Conservation (phyloP, 2,113 vertebrate genomes). For the Tachysurus vachellii region DNA sequence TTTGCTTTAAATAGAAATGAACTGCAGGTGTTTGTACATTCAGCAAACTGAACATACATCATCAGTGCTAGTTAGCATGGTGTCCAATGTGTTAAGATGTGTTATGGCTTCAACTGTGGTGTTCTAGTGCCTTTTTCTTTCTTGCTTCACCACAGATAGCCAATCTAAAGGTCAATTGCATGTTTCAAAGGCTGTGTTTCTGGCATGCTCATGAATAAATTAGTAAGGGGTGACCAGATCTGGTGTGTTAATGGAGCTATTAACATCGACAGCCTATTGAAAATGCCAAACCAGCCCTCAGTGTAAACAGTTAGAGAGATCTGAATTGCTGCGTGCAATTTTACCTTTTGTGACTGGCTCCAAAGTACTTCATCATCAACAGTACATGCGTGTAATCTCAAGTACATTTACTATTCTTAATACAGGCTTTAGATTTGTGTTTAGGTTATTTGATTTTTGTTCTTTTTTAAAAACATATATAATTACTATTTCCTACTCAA, state of each 20-base stretch:
- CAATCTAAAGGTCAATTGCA: constrained; percentile 57
- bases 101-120: constrained; percentile 25
- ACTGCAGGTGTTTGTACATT: constrained; percentile 16
- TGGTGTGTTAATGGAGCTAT: constrained; percentile 55
- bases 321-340: constrained; percentile 35
- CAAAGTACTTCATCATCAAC: not conserved
- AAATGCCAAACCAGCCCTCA: constrained; percentile 50
- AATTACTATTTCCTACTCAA: too few relatives aligned
- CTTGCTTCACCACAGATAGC: constrained; percentile 31
- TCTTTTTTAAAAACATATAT: not conserved
- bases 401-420: not conserved
- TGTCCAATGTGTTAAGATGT: constrained; percentile 35
- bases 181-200: constrained; percentile 53
- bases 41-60: constrained; percentile 11
- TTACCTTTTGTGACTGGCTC: not conserved
- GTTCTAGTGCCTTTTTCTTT: constrained; percentile 35
- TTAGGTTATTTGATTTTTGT: not conserved
- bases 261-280: constrained; percentile 47
- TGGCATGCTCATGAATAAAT: constrained; percentile 58
- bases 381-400: not conserved
- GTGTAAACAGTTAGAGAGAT: constrained; percentile 42
- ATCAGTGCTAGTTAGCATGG: constrained; percentile 20
- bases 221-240: constrained; percentile 49
- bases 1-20: not conserved
- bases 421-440: not conserved